Conservation (phyloP, 1,140 invertebrate genomes). For the Neodiprion virginianus region DNA sequence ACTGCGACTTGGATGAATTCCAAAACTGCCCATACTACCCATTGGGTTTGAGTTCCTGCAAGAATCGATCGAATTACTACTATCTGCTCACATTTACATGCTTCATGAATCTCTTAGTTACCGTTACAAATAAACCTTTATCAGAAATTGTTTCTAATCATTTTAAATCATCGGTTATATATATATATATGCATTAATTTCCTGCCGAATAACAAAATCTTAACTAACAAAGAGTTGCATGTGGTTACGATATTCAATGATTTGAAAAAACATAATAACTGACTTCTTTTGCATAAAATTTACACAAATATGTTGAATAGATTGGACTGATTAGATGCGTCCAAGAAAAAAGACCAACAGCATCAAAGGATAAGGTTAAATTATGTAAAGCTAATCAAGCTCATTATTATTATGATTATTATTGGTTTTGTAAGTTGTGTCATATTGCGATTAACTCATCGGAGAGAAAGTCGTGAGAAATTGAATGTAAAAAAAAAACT, state of each 20-base stretch:
- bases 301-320: too few species aligned
- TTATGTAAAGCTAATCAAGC: neutral
- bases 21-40: conserved; percentile 69
- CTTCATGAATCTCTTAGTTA: neutral
- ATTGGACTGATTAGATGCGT: too few species aligned
- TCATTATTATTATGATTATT: neutral
- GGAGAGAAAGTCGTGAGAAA: neutral
- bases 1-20: conserved; percentile 69
- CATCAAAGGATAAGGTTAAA: too few species aligned
- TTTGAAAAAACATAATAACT: too few species aligned
- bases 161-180: neutral
- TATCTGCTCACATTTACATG: conserved; percentile 1
- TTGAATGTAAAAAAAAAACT: neutral
- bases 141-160: neutral
- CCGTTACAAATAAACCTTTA: too few species aligned
- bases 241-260: too few species aligned
- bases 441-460: neutral
- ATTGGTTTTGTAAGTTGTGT: neutral
- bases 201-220: neutral
- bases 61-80: conserved; percentile 30
- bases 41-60: conserved; percentile 67
- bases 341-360: too few species aligned
- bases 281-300: too few species aligned
- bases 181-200: neutral
- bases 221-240: too few species aligned